A percentile compares a stretch with the other conserved stretches of the same genome.
phyloP scores from a whole-genome alignment of 2,797 vertebrate genomes.

The Loriculus beryllinus region DNA sequence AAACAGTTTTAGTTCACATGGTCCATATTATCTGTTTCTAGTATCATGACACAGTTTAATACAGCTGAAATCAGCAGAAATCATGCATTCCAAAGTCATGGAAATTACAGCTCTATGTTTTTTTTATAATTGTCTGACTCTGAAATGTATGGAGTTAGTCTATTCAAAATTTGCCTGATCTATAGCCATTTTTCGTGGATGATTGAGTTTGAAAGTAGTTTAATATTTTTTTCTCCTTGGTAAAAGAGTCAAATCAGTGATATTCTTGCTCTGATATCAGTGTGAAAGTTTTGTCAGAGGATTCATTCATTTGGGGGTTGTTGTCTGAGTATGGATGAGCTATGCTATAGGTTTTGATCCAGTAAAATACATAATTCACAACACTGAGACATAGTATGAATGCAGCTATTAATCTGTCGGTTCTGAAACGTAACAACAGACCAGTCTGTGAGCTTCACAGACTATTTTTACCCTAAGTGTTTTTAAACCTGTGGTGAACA shows the following conservation, averaged over 20 bases:
- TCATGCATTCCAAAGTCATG: not conserved
- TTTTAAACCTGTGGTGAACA: conserved; percentile 10
- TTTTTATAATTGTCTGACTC: not conserved
- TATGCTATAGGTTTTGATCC: not conserved
- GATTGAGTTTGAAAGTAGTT: not conserved
- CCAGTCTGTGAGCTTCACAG: not conserved
- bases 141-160: not conserved
- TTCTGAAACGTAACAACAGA: not conserved
- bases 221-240: not conserved
- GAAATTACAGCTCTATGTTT: not conserved
- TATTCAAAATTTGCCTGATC: not conserved
- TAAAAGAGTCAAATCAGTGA: not conserved
- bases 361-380: not conserved
- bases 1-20: not conserved
- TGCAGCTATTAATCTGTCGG: not conserved
- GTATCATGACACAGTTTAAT: not conserved
- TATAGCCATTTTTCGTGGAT: not conserved
- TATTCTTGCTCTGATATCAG: not conserved
- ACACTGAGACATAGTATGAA: not conserved
- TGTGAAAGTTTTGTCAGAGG: not conserved
- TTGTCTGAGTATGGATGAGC: not conserved
- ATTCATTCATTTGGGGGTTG: not conserved
- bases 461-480: not conserved
- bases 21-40: not conserved
- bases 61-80: not conserved